Evolutionary conservation across 2,797 vertebrate species (phyloP).

Genomic region (Anguilla obscura): DNA sequence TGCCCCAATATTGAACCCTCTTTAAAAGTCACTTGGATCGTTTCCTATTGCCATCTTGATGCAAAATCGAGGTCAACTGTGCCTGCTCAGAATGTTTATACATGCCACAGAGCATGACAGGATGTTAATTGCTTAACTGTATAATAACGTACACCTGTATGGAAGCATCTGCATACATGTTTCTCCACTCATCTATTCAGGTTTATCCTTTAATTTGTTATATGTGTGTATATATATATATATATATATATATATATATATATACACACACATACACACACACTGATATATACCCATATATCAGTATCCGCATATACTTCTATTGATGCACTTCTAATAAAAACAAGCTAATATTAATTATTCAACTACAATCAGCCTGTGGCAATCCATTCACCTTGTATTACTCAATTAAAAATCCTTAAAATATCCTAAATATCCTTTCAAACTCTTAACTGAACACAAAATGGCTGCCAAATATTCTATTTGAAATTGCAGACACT

Average conservation of each 20-base stretch:
- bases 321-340: slow-evolving; percentile 29
- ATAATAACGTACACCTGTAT: too few relatives aligned
- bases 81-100: too few relatives aligned
- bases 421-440: background rate
- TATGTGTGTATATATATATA: background rate
- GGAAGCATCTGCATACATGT: too few relatives aligned
- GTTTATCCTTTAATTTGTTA: too few relatives aligned
- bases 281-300: slow-evolving; percentile 38
- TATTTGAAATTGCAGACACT: background rate
- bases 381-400: background rate
- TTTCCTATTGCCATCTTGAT: too few relatives aligned
- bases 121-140: too few relatives aligned
- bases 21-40: too few relatives aligned
- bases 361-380: background rate
- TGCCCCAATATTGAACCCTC: too few relatives aligned
- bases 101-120: too few relatives aligned
- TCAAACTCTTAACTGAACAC: background rate
- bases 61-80: too few relatives aligned
- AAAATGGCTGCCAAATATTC: background rate
- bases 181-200: too few relatives aligned
- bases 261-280: slow-evolving; percentile 35
- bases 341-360: background rate
- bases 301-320: background rate
- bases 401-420: background rate
- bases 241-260: slow-evolving; percentile 29